Conservation (phyloP, 2,888 invertebrate species). For the Lasioglossum malachurum region DNA sequence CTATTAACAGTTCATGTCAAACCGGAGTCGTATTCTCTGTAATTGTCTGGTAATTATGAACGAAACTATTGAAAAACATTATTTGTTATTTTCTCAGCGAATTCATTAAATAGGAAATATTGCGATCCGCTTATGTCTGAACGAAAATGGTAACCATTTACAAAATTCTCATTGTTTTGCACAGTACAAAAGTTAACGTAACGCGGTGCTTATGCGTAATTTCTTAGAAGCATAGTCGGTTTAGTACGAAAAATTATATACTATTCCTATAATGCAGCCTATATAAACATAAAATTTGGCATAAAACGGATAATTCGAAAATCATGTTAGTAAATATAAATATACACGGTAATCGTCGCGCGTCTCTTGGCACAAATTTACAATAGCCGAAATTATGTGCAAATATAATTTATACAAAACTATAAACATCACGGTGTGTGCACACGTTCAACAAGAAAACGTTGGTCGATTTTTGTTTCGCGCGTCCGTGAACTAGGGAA, state of each 20-base stretch:
- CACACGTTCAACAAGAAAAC: slow-evolving; percentile 17
- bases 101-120: slow-evolving; percentile 13
- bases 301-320: slow-evolving; percentile 18
- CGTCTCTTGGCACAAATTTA: slow-evolving; percentile 59
- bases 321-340: slow-evolving; percentile 15
- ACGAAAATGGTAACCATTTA: slow-evolving; percentile 1
- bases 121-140: not conserved
- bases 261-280: slow-evolving; percentile 3
- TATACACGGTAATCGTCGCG: slow-evolving; percentile 29
- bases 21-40: not conserved
- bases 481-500: not conserved
- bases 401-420: slow-evolving; percentile 58
- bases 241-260: slow-evolving; percentile 13
- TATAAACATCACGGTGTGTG: slow-evolving; percentile 19
- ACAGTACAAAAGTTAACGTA: slow-evolving; percentile 7
- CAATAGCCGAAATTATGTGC: slow-evolving; percentile 37
- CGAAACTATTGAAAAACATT: not conserved
- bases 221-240: slow-evolving; percentile 16
- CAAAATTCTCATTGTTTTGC: slow-evolving; percentile 1
- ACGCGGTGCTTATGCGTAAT: not conserved
- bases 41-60: slow-evolving; percentile 31
- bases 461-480: not conserved
- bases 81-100: not conserved
- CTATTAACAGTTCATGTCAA: not conserved
- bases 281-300: slow-evolving; percentile 35